Conservation (phyloP, 2,113 vertebrate species). For the Coptodon rendalli region DNA sequence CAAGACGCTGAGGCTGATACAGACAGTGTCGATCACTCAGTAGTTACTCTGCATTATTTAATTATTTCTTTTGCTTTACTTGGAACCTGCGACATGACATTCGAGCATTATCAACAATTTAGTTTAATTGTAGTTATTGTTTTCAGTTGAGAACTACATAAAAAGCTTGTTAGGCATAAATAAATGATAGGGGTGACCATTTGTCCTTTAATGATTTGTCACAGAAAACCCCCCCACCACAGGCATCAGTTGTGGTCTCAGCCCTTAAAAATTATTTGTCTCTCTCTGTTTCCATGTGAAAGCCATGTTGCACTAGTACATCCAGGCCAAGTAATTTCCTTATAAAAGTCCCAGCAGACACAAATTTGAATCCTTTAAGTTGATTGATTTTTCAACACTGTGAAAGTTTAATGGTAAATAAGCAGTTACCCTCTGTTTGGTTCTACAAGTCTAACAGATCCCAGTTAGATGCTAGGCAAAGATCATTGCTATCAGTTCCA, state of each 20-base stretch:
- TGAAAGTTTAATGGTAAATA: not conserved
- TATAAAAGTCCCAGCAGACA: not conserved
- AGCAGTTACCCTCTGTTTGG: not conserved
- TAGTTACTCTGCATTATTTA: not conserved
- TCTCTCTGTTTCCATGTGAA: not conserved
- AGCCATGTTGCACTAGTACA: fast-evolving
- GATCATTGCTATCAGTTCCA: not conserved
- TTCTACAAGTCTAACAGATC: not conserved
- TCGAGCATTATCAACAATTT: not conserved
- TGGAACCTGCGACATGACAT: not conserved
- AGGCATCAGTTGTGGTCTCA: not conserved
- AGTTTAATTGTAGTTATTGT: not conserved
- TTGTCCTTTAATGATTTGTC: not conserved
- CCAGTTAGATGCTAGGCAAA: not conserved
- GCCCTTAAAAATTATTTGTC: not conserved
- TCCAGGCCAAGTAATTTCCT: not conserved
- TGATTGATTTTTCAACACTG: not conserved
- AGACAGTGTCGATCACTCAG: fast-evolving
- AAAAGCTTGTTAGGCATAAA: not conserved
- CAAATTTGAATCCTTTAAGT: not conserved
- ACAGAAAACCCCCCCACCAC: not conserved
- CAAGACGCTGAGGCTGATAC: not conserved
- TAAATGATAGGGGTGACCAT: not conserved
- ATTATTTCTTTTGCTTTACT: not conserved
- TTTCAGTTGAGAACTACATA: not conserved